These are phyloP conservation scores for Ptiloglossa arizonensis DNA, from an alignment of 1,140 invertebrate species.

Conservation along the genomic window DNA sequence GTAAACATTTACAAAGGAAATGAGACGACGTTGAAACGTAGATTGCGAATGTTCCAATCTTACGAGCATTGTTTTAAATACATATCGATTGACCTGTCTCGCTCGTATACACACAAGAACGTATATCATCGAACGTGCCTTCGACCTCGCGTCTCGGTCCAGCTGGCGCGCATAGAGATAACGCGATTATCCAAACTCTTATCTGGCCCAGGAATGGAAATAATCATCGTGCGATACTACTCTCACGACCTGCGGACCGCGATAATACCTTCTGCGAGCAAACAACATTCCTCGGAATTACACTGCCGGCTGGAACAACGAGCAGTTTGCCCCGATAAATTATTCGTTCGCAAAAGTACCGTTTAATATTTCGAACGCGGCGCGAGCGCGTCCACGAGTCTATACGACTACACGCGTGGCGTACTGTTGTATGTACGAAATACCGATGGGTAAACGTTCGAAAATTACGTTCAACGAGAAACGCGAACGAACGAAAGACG, in stretches of 20 bases:
- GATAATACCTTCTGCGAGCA: conserved; percentile 55
- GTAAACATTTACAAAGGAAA: no score
- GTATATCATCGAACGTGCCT: conserved; percentile 19
- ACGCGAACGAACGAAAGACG: background rate
- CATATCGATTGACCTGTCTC: background rate
- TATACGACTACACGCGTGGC: no score
- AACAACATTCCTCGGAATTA: conserved; percentile 59
- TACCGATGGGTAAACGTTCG: no score
- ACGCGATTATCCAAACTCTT: conserved; percentile 34
- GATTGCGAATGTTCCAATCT: background rate
- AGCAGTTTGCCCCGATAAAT: conserved; percentile 42
- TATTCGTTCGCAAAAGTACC: conserved; percentile 6
- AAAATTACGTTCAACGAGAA: no score
- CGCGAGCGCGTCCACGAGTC: no score
- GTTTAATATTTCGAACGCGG: background rate
- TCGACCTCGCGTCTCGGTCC: conserved; percentile 34
- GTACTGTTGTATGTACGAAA: no score
- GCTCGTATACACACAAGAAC: background rate
- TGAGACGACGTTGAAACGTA: no score
- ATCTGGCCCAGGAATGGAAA: conserved; percentile 65
- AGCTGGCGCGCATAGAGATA: conserved; percentile 47
- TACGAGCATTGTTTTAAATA: background rate
- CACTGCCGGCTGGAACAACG: conserved; percentile 27
- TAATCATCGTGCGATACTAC: conserved; percentile 58
- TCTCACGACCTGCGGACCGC: conserved; percentile 42